phyloP scores from a whole-genome alignment of 2,113 vertebrate species.

The Centropristis striata region DNA sequence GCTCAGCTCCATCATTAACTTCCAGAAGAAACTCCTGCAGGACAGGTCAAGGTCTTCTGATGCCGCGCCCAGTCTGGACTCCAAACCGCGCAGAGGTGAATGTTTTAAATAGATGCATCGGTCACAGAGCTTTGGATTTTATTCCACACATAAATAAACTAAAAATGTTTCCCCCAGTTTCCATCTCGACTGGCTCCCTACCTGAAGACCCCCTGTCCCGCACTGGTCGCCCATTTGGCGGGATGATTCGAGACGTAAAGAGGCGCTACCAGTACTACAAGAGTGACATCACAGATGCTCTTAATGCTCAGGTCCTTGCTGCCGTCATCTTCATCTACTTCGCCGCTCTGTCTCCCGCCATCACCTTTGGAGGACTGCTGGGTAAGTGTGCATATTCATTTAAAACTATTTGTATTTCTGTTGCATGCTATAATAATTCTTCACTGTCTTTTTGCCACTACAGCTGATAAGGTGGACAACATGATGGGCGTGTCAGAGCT shows the following conservation, averaged over 20 bases:
- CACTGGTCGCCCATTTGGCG: constrained; percentile 90
- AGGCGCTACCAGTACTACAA: constrained; percentile 92
- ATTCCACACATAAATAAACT: not conserved
- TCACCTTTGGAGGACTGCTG: constrained; percentile 96
- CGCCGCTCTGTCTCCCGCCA: constrained; percentile 93
- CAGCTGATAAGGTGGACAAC: constrained; percentile 93
- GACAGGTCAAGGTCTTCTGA: constrained; percentile 80
- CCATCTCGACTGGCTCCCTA: constrained; percentile 44
- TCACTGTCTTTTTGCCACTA: not conserved
- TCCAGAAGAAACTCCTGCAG: constrained; percentile 91
- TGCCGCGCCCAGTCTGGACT: constrained; percentile 33
- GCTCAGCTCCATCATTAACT: constrained; percentile 87
- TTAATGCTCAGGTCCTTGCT: constrained; percentile 91
- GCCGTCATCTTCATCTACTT: constrained; percentile 98
- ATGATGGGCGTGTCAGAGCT: constrained; percentile 96
- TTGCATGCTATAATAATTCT: not conserved
- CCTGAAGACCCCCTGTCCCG: constrained; percentile 89
- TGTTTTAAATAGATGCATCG: too few relatives aligned
- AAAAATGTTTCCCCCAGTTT: constrained; percentile 52
- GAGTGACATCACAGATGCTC: constrained; percentile 93
- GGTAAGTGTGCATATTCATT: constrained; percentile 76
- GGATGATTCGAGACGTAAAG: constrained; percentile 89
- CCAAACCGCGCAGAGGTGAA: constrained; percentile 73
- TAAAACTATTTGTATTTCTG: not conserved
- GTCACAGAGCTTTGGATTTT: not conserved